Conservation (phyloP, 1,140 invertebrate genomes). For the Phenacoccus solenopsis region DNA sequence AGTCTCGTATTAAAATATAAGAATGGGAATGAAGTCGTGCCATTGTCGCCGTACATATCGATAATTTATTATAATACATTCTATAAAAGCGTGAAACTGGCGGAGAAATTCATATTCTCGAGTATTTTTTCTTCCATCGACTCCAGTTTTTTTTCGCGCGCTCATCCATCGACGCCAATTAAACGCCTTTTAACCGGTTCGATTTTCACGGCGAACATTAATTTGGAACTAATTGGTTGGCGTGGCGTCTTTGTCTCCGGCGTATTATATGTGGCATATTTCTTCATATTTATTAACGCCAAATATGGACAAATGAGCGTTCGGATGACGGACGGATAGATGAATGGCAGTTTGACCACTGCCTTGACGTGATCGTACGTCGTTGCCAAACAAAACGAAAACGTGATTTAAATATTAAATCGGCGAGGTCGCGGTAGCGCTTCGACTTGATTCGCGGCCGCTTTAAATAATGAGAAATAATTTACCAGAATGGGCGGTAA, state of each 20-base stretch:
- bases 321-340: neutral
- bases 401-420: constrained; percentile 18
- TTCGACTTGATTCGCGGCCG: constrained; percentile 1
- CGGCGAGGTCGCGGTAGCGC: neutral
- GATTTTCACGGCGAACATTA: neutral
- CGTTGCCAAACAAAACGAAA: constrained; percentile 16
- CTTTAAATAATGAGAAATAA: constrained; percentile 13
- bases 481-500: neutral
- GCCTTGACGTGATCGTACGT: constrained; percentile 5
- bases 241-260: no score
- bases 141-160: neutral
- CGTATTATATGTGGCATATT: neutral
- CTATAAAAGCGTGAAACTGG: neutral
- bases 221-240: neutral
- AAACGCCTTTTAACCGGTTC: neutral
- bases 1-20: no score
- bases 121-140: neutral
- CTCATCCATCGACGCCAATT: neutral
- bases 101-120: neutral
- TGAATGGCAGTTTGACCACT: constrained; percentile 6
- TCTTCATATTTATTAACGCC: neutral
- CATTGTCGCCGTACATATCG: no score
- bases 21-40: no score
- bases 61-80: constrained; percentile 4
- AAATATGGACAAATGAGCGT: neutral